phyloP scores from a whole-genome alignment of 2,113 vertebrate species.

The Eleginops maclovinus region DNA sequence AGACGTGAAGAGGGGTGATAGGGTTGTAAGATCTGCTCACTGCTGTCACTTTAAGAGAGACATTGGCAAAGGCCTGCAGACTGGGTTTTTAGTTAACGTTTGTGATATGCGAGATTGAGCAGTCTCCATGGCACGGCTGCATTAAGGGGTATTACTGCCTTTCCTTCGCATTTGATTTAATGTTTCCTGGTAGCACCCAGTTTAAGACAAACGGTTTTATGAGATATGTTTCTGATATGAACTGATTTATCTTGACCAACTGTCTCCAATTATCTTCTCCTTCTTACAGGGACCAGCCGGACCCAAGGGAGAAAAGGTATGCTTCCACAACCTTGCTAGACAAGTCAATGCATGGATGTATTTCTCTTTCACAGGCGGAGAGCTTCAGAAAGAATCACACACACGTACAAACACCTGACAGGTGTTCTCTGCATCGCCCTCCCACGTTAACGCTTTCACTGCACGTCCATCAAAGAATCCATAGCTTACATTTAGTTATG shows the following conservation, averaged over 20 bases:
- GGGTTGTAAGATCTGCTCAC: slow-evolving; percentile 7
- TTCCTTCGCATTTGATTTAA: slow-evolving; percentile 42
- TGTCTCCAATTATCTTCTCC: slow-evolving; percentile 59
- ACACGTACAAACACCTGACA: slow-evolving; percentile 1
- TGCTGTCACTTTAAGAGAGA: slow-evolving; percentile 19
- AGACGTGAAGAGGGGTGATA: background rate
- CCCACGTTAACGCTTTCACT: slow-evolving; percentile 35
- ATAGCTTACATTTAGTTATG: slow-evolving; percentile 66
- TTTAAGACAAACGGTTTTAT: slow-evolving; percentile 11
- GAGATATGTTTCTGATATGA: slow-evolving; percentile 30
- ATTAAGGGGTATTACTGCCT: slow-evolving; percentile 27
- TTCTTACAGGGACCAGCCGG: slow-evolving; percentile 88
- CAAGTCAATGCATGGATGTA: slow-evolving; percentile 7
- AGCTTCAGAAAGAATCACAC: background rate
- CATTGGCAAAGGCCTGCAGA: slow-evolving; percentile 8
- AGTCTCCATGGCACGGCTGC: slow-evolving; percentile 21
- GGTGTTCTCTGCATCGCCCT: slow-evolving; percentile 39
- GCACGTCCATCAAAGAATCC: slow-evolving; percentile 39
- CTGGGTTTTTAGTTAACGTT: slow-evolving; percentile 40
- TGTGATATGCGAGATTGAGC: slow-evolving; percentile 45
- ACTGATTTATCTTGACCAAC: slow-evolving; percentile 67
- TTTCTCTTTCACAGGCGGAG: slow-evolving; percentile 7
- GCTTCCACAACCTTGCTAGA: slow-evolving; percentile 24
- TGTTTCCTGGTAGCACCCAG: slow-evolving; percentile 1
- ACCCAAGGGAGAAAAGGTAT: slow-evolving; percentile 96